Conservation (phyloP, 2,888 invertebrate species). For the Portevinia maculata region DNA sequence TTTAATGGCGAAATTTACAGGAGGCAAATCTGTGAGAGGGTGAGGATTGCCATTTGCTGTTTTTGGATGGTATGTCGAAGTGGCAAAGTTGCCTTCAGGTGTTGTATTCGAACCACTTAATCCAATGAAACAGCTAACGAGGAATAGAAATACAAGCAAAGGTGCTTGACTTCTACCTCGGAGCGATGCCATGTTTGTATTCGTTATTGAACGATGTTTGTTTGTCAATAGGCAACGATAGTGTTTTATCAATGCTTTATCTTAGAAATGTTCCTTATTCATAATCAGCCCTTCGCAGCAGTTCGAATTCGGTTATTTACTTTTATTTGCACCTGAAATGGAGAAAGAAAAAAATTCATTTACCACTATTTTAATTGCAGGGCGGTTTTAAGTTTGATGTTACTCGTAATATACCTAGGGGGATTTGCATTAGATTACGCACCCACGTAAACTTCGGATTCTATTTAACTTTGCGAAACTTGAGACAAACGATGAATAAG, state of each 20-base stretch:
- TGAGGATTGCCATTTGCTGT: slow-evolving; percentile 41
- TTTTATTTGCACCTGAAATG: slow-evolving; percentile 36
- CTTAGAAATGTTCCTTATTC: slow-evolving; percentile 34
- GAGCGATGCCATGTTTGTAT: slow-evolving; percentile 46
- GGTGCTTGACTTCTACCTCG: slow-evolving; percentile 35
- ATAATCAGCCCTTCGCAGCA: too few species aligned
- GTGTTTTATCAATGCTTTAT: slow-evolving; percentile 30
- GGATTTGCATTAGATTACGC: background rate
- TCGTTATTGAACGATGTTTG: slow-evolving; percentile 2
- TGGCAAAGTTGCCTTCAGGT: slow-evolving; percentile 21
- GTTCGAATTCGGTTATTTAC: slow-evolving; percentile 10
- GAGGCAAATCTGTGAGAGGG: slow-evolving; percentile 63
- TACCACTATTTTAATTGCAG: too few species aligned
- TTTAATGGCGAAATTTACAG: slow-evolving; percentile 48
- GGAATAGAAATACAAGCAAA: slow-evolving; percentile 39
- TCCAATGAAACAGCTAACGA: slow-evolving; percentile 51
- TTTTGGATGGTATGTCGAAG: slow-evolving; percentile 21
- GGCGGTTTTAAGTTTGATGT: background rate
- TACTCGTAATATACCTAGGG: background rate
- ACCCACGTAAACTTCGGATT: background rate
- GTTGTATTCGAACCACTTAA: slow-evolving; percentile 63
- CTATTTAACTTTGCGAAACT: slow-evolving; percentile 5
- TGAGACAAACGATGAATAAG: background rate
- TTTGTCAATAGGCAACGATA: background rate
- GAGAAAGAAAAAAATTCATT: background rate